Conservation (phyloP, 1,140 invertebrate species). For the Bombus terrestris region DNA sequence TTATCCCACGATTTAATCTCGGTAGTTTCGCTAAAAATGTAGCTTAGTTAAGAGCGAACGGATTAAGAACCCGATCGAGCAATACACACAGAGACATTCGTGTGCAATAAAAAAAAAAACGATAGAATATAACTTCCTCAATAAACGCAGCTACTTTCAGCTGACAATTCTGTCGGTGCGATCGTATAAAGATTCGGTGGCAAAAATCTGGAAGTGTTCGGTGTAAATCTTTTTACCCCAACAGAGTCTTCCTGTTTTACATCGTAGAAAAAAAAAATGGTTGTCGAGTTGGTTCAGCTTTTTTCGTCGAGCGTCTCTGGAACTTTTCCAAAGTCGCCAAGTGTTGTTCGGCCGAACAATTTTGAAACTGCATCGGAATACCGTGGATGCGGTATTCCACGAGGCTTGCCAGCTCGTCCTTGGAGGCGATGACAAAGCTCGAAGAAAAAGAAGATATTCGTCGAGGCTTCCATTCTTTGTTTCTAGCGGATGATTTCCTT, state of each 20-base stretch:
- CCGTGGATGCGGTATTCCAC: background rate
- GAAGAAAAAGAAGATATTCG: background rate
- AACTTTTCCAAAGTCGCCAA: conserved; percentile 33
- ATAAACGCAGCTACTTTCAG: background rate
- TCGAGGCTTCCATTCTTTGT: conserved; percentile 10
- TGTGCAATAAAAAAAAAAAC: background rate
- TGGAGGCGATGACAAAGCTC: conserved; percentile 11
- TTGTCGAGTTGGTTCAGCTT: background rate
- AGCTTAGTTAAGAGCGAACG: too few species aligned
- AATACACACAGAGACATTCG: background rate
- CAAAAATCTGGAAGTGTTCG: background rate
- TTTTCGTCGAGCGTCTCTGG: conserved; percentile 9
- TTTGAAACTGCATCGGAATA: conserved; percentile 38
- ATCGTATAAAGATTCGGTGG: background rate
- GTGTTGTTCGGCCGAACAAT: background rate
- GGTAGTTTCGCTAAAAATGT: too few species aligned
- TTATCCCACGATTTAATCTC: too few species aligned
- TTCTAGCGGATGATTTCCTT: background rate
- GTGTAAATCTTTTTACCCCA: background rate
- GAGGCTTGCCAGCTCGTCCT: conserved; percentile 37
- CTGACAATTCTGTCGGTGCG: background rate
- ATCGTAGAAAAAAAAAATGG: background rate
- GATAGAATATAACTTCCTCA: background rate
- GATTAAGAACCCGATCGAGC: too few species aligned
- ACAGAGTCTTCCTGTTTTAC: background rate